These are phyloP conservation scores for Tenthredo livida DNA, from an alignment of 2,888 invertebrate species.

Conservation along the genomic window DNA sequence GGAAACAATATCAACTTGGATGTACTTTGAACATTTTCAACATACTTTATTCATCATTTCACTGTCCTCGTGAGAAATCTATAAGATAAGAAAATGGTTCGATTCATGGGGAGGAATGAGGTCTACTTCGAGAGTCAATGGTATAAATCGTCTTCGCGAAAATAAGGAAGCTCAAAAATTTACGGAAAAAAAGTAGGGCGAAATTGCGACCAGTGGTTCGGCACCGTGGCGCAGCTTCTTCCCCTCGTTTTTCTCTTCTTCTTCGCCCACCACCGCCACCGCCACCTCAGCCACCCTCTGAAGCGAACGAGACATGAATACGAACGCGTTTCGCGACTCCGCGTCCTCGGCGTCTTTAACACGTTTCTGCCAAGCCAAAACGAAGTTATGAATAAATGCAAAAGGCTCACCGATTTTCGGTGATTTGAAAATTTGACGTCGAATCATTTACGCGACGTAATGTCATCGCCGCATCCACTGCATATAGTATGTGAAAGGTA, in stretches of 20 bases:
- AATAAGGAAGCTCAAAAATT: slow-evolving; percentile 27
- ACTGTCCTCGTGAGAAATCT: neutral
- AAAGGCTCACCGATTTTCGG: slow-evolving; percentile 40
- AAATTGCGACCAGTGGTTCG: slow-evolving; percentile 37
- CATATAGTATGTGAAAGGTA: neutral
- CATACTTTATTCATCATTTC: neutral
- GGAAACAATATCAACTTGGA: neutral
- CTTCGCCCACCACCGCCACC: slow-evolving; percentile 20
- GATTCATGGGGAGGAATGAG: neutral
- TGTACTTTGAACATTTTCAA: neutral
- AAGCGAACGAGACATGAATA: slow-evolving; percentile 50
- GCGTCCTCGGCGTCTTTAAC: slow-evolving; percentile 44
- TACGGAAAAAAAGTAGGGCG: neutral
- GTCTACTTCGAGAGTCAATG: neutral
- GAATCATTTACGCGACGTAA: slow-evolving; percentile 24
- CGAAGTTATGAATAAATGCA: slow-evolving; percentile 52
- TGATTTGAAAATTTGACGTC: slow-evolving; percentile 35
- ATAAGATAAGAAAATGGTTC: neutral
- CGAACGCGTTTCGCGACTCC: slow-evolving; percentile 25
- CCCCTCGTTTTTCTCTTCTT: neutral
- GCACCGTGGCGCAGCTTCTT: slow-evolving; percentile 2
- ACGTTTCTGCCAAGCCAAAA: slow-evolving; percentile 33
- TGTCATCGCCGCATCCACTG: neutral
- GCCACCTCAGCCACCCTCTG: slow-evolving; percentile 37
- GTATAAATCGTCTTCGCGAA: slow-evolving; percentile 18